These are phyloP conservation scores for Psophia crepitans DNA, from an alignment of 2,113 vertebrate species.

Conservation along the genomic window DNA sequence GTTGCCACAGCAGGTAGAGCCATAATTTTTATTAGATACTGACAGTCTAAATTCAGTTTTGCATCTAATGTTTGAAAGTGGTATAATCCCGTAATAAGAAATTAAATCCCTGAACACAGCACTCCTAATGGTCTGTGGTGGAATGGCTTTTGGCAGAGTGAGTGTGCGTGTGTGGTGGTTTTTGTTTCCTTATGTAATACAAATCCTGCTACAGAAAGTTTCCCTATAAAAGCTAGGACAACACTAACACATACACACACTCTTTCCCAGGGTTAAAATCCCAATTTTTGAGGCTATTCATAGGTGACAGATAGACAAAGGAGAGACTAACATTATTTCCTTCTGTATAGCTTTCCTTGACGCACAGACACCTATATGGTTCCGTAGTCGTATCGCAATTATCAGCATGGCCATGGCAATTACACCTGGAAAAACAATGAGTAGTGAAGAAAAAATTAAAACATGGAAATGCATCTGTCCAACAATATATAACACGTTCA, in stretches of 20 bases:
- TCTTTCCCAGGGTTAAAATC: background rate
- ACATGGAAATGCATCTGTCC: background rate
- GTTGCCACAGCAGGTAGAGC: background rate
- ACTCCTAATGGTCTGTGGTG: background rate
- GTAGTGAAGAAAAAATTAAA: background rate
- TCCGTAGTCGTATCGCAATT: slow-evolving; percentile 75
- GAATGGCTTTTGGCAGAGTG: background rate
- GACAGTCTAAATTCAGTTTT: background rate
- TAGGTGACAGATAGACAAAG: background rate
- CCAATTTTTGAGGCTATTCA: background rate
- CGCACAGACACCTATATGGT: slow-evolving; percentile 83
- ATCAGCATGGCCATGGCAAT: slow-evolving; percentile 88
- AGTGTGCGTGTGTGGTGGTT: too few species aligned
- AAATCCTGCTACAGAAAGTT: background rate
- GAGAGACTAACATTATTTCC: slow-evolving; percentile 84
- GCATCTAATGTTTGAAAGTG: background rate
- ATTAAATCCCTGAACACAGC: background rate
- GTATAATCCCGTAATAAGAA: background rate
- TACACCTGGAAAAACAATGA: slow-evolving; percentile 76
- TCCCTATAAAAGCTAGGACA: background rate
- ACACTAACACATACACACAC: background rate
- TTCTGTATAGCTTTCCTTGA: slow-evolving; percentile 82
- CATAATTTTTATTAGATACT: background rate
- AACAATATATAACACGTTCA: background rate
- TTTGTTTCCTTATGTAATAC: background rate